A percentile compares a stretch with the other conserved stretches of the same genome.
These are phyloP conservation scores for Rapana venosa DNA, from an alignment of 2,888 invertebrate species.

Conservation along the genomic window DNA sequence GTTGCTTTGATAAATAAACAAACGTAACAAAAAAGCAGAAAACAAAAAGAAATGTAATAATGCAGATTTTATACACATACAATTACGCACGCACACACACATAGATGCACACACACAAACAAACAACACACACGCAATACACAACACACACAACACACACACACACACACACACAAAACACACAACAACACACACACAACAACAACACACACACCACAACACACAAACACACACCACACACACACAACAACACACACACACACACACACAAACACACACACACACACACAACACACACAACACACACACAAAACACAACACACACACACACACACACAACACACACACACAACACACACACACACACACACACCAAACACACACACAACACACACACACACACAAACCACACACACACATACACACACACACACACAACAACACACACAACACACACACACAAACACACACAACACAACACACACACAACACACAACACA, in stretches of 20 bases:
- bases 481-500: constrained; percentile 42
- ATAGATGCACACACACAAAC: not conserved
- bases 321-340: constrained; percentile 44
- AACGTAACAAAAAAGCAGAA: not conserved
- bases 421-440: constrained; percentile 11
- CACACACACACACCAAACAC: constrained; percentile 19
- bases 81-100: not conserved
- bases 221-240: constrained; percentile 39
- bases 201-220: constrained; percentile 35
- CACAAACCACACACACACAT: too few relatives aligned
- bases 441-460: not conserved
- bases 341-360: not conserved
- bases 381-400: not conserved
- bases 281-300: not conserved
- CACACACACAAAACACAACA: not conserved
- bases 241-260: constrained; percentile 19
- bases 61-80: not conserved
- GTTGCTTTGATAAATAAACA: not conserved
- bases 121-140: constrained; percentile 26
- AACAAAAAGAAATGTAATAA: too few relatives aligned
- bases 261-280: not conserved
- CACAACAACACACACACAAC: not conserved
- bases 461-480: not conserved
- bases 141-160: not conserved
- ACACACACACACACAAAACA: constrained; percentile 6